These are phyloP conservation scores for Xenotilapia caudafasciata DNA, from an alignment of 2,113 vertebrate species.

Conservation along the genomic window DNA sequence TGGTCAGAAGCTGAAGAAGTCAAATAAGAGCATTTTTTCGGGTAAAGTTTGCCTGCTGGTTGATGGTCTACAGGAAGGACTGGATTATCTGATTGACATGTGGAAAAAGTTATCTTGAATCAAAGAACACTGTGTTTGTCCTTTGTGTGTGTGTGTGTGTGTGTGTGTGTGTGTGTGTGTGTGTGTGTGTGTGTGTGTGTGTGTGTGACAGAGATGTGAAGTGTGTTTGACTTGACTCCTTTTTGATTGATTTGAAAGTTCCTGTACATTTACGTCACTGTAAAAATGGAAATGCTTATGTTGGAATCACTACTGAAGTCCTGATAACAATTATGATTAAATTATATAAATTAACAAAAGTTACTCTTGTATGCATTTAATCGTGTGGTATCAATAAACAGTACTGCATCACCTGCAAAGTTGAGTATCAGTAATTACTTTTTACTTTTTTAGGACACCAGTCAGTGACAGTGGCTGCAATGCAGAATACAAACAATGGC, in stretches of 20 bases:
- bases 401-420: background rate
- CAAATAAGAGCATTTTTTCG: conserved; percentile 33
- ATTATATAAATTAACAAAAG: background rate
- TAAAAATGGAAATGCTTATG: background rate
- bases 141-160: background rate
- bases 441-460: background rate
- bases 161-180: background rate
- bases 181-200: fast-evolving
- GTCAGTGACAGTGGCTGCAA: background rate
- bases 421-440: background rate
- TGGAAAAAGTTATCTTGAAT: conserved; percentile 26
- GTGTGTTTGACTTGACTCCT: background rate
- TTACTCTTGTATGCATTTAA: no score
- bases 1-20: conserved; percentile 35
- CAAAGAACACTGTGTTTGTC: background rate
- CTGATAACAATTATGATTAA: background rate
- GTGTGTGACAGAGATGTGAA: background rate
- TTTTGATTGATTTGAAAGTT: background rate
- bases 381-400: background rate
- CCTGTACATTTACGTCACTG: background rate
- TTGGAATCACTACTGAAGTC: background rate
- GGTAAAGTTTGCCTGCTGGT: conserved; percentile 29
- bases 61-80: conserved; percentile 35
- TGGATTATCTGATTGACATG: conserved; percentile 32
- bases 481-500: background rate